Evolutionary conservation across 1,140 invertebrate genomes (phyloP), one percentile per base, ranked within the genome.

Genomic region (Tetragnatha versicolor): DNA sequence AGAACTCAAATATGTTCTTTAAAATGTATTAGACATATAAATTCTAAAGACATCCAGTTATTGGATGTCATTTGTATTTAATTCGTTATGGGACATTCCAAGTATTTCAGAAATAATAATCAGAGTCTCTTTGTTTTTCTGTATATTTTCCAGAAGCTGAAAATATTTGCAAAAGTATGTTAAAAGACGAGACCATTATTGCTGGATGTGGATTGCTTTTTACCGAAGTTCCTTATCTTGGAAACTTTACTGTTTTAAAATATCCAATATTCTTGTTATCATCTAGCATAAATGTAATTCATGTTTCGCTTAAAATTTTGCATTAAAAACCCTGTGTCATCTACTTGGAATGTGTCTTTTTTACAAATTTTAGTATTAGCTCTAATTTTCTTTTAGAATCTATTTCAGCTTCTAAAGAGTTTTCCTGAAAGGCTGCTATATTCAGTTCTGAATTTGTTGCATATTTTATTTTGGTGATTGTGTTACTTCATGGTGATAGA

Each of bases 61-160:
- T 45, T 9, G 39, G 17, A 45, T 17, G 39, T 63, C 14, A 27
- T 69, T 25, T n/a, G 20, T 33, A 58, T 33, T n/a, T n/a, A 31
- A 58, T 31, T 35, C 55, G 14, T 58, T 58, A 60, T 42, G 69
- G 69, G 69, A 73, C 53, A 55, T 73, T 73, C 69, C 69, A 73
- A 73, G 53, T 75, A 75, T 66, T 77, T 35, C 61, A 53, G 53
- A 60, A 77, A 63, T 77, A 77, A 77, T 77, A 77, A 77, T 77
- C 45, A 77, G 20, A 65, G 61, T 77, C 73, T 77, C 29, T 77
- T 42, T 70, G n/a, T 66, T 77, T 65, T 77, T 77, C 72, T 75
- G 61, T 77, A 61, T 77, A 77, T 77, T 77, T 77, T 77, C 73
- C 73, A 77, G 73, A 77, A 77, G 73, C 73, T 77, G 73, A 77